phyloP scores from a whole-genome alignment of 2,797 vertebrate genomes.

The Gallinago stenura region DNA sequence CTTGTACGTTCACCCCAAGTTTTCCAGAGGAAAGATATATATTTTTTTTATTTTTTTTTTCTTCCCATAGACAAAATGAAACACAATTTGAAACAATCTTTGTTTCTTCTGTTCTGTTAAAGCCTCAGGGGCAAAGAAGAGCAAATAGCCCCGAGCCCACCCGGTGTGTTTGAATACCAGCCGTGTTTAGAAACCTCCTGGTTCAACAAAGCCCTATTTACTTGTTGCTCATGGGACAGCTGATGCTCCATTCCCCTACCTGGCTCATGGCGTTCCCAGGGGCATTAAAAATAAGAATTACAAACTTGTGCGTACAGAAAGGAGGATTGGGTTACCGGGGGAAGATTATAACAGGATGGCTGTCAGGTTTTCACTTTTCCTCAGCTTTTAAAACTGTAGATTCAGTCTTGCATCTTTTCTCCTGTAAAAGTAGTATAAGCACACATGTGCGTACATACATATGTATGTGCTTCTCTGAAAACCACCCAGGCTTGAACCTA shows the following conservation, averaged over 20 bases:
- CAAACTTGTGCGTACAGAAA: background rate
- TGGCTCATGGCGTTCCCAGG: background rate
- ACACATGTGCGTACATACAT: rapidly evolving
- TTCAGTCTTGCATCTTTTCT: background rate
- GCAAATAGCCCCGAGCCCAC: background rate
- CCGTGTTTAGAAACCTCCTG: background rate
- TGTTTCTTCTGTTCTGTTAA: background rate
- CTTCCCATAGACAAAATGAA: background rate
- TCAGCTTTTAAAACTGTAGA: background rate
- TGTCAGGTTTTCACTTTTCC: background rate
- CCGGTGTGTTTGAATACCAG: background rate
- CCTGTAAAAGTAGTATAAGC: background rate
- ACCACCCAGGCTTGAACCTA: background rate
- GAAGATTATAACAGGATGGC: background rate
- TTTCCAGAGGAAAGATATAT: background rate
- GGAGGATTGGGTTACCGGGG: background rate
- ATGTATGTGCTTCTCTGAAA: background rate
- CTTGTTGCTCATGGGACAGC: background rate
- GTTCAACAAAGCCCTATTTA: background rate
- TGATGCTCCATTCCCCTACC: background rate
- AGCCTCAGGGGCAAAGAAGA: background rate
- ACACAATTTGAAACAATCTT: background rate
- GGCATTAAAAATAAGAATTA: background rate
- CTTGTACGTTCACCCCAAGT: rapidly evolving
- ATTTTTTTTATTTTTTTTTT: background rate